Percentiles rank a stretch among this genome's conserved stretches.
Conservation (phyloP, 2,888 invertebrate genomes). For the Tipula lateralis region DNA sequence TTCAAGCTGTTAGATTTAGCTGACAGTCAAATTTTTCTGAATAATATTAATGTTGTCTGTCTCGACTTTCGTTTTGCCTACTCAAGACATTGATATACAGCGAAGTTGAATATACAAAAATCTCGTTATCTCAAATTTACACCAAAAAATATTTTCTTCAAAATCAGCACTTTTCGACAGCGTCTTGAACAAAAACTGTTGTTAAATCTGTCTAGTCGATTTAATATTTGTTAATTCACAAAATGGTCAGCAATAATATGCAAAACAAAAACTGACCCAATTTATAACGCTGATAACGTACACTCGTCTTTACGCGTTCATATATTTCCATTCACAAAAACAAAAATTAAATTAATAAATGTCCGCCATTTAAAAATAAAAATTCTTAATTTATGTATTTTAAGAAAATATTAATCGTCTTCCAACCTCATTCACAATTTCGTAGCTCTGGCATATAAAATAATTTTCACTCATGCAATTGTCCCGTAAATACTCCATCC, state of each 20-base stretch:
- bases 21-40: too few species aligned
- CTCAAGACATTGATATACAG: too few species aligned
- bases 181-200: not conserved
- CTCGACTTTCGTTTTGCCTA: too few species aligned
- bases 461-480: slow-evolving; percentile 20
- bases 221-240: not conserved
- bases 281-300: not conserved
- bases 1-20: too few species aligned
- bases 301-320: not conserved
- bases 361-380: not conserved
- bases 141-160: not conserved
- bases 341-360: not conserved
- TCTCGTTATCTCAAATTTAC: too few species aligned
- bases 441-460: slow-evolving; percentile 25
- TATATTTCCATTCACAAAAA: not conserved
- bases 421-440: not conserved
- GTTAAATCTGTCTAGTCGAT: not conserved
- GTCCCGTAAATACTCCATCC: not conserved
- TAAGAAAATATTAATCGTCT: not conserved
- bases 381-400: not conserved
- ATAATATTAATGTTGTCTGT: too few species aligned
- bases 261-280: not conserved
- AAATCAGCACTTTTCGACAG: not conserved
- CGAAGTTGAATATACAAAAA: too few species aligned
- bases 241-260: not conserved